Base-by-base conservation (phyloP, 2,113 vertebrate genomes). In the Zosterops lateralis region DNA sequence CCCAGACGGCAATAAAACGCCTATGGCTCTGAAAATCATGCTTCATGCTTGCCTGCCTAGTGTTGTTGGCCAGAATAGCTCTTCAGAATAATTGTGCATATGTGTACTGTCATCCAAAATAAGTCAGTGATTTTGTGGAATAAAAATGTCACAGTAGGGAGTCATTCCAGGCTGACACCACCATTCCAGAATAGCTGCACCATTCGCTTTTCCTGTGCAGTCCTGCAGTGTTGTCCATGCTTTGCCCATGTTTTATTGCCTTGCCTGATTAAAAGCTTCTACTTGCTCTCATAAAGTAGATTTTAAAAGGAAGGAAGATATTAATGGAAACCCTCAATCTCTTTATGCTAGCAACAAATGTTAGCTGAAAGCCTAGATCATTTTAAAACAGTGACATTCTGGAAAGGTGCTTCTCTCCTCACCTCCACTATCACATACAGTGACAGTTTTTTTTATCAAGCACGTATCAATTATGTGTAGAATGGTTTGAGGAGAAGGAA, bases 121-220 rank as follows among this genome's bases (percentile, higher is more conserved):
- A 96, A 92, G 95, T 85, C 89, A 51, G 7, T 87, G 81, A 91
- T 95, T 93, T 96, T 93, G 62, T 81, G 56, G 65, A 86, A 80
- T 86, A 92, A 94, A 93, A 93, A 92, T 86, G 73, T 92, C 54
- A 34, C 86, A 66, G 62, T 25, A 50, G 70, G 65, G 66, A 91
- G 65, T 62, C 71, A 72, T 92, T 87, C 77, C 70, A 78, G 70
- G 42, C 83, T 90, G 77, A 73, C 34, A 83, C 85, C 79, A 74
- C 76, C 60, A 80, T 71, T 93, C 85, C 56, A 80, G 75, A 94
- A 70, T 66, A 85, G 83, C 68, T 73, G 60, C 47, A 18, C 28
- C 74, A 12, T 60, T 92, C 2, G 0, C 31, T 78, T 89, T 82
- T 60, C 17, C 51, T 16, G 15, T 51, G 24, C 72, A 81, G 56